Percentiles rank a stretch among this genome's conserved stretches.
phyloP scores from a whole-genome alignment of 2,797 vertebrate genomes.

The Trematomus bernacchii region DNA sequence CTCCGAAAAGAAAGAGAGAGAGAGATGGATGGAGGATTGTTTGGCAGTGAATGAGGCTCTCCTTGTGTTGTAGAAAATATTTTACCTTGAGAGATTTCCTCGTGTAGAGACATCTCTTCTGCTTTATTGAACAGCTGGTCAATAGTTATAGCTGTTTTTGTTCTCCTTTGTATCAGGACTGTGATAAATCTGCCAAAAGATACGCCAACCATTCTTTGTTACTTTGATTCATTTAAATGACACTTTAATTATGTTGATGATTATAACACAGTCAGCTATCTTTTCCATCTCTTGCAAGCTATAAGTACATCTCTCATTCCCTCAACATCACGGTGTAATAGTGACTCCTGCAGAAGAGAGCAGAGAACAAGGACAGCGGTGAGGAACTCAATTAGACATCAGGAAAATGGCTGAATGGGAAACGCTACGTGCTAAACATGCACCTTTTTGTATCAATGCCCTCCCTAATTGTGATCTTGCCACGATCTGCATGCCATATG shows the following conservation, averaged over 20 bases:
- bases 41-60: constrained; percentile 37
- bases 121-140: constrained; percentile 32
- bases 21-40: constrained; percentile 51
- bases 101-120: constrained; percentile 22
- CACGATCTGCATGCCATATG: constrained; percentile 9
- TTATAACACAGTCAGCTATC: constrained; percentile 34
- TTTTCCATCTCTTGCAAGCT: constrained; percentile 35
- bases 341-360: constrained; percentile 41
- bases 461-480: constrained; percentile 12
- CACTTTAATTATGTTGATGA: constrained; percentile 52
- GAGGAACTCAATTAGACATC: constrained; percentile 47
- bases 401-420: constrained; percentile 32
- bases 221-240: constrained; percentile 45
- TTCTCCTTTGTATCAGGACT: background rate
- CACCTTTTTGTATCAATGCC: constrained; percentile 13
- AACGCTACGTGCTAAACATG: constrained; percentile 27
- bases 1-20: constrained; percentile 33
- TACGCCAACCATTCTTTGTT: constrained; percentile 20
- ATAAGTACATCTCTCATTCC: constrained; percentile 25
- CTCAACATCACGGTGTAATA: constrained; percentile 39
- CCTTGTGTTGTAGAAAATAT: constrained; percentile 37
- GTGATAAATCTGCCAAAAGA: constrained; percentile 30
- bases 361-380: constrained; percentile 31
- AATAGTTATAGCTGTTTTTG: constrained; percentile 18
- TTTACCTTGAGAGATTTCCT: constrained; percentile 48